These are phyloP conservation scores for Campopleginae sp. DNA, from an alignment of 2,888 invertebrate genomes.

Conservation along the genomic window DNA sequence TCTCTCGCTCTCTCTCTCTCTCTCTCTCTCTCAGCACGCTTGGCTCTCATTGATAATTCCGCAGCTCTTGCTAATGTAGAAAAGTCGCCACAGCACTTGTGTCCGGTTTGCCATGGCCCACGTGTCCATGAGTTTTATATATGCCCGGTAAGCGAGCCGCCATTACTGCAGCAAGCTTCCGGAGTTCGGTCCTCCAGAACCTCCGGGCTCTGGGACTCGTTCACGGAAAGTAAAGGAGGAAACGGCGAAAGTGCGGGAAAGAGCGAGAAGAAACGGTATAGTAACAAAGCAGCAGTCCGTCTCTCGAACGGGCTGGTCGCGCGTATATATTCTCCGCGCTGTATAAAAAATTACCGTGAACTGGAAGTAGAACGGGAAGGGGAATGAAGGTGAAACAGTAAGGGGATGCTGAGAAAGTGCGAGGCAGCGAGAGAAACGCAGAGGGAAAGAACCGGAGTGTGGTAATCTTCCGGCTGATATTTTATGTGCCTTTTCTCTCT, in stretches of 20 bases:
- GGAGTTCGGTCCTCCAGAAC: conserved; percentile 44
- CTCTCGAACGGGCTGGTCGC: conserved; percentile 66
- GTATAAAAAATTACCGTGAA: conserved; percentile 74
- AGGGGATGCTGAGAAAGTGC: conserved; percentile 72
- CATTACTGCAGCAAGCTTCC: conserved; percentile 63
- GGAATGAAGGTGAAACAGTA: conserved; percentile 75
- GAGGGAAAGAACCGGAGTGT: conserved; percentile 70
- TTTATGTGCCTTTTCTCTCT: conserved; percentile 80
- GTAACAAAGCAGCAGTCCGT: conserved; percentile 78
- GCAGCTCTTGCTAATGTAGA: conserved; percentile 67
- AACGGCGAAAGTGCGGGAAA: conserved; percentile 29
- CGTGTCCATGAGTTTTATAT: conserved; percentile 50
- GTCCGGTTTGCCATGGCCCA: conserved; percentile 53
- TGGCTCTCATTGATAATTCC: conserved; percentile 71
- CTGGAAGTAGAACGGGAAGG: neutral
- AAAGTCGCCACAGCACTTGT: conserved; percentile 68
- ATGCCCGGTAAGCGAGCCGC: conserved; percentile 29
- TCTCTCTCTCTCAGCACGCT: conserved; percentile 24
- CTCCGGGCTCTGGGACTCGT: conserved; percentile 57
- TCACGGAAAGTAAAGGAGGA: conserved; percentile 65
- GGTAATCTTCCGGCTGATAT: conserved; percentile 83
- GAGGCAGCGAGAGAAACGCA: conserved; percentile 43
- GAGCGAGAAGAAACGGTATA: conserved; percentile 14
- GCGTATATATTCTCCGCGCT: conserved; percentile 71
- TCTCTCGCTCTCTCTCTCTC: neutral